phyloP scores from a whole-genome alignment of 1,140 invertebrate genomes.

The Polyergus mexicanus region DNA sequence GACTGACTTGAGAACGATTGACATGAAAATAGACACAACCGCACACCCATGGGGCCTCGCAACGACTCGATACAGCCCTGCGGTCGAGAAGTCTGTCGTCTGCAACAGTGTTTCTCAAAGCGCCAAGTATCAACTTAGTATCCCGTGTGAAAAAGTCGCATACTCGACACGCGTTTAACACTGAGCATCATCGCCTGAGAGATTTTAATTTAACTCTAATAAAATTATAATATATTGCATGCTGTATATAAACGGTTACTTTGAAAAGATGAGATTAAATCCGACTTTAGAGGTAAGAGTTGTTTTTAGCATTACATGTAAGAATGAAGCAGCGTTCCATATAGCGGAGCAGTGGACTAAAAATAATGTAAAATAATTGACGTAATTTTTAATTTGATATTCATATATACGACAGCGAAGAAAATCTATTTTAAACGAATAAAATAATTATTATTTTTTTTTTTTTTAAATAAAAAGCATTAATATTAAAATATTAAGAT shows the following conservation, averaged over 20 bases:
- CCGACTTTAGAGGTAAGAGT: not conserved
- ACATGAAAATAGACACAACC: not conserved
- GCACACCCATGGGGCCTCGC: not conserved
- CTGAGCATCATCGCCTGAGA: not conserved
- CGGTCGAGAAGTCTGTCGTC: conserved; percentile 58
- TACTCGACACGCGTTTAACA: not conserved
- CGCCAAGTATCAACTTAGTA: no score
- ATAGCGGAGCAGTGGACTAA: not conserved
- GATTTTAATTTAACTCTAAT: not conserved
- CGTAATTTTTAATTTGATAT: not conserved
- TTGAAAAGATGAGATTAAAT: not conserved
- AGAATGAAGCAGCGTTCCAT: not conserved
- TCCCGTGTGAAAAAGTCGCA: not conserved
- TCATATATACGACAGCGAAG: not conserved
- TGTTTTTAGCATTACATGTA: not conserved
- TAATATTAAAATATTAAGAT: no score
- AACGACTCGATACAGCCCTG: conserved; percentile 48
- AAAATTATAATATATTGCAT: not conserved
- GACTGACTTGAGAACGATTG: not conserved
- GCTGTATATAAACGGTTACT: not conserved
- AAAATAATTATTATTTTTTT: not conserved
- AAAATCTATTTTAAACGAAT: not conserved
- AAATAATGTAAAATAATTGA: not conserved
- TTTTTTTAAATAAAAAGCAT: not conserved
- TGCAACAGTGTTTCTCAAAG: conserved; percentile 54